phyloP scores from a whole-genome alignment of 2,888 invertebrate genomes.

The Acanthosepion lycidas region DNA sequence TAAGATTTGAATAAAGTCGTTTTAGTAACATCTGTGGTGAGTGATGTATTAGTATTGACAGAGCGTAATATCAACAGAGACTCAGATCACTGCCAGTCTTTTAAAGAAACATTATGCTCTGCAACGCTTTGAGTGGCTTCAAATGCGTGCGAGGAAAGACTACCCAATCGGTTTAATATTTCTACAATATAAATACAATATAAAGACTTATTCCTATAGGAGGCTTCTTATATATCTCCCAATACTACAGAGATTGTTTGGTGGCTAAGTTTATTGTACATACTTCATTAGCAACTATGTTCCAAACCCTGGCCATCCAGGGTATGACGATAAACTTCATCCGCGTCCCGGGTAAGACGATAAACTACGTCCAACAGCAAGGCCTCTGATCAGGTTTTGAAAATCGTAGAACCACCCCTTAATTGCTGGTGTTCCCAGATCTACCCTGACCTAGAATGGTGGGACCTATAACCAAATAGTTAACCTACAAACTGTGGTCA shows the following conservation, averaged over 20 bases:
- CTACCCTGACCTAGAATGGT: no score
- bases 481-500: no score
- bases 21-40: background rate
- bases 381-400: no score
- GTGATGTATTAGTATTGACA: background rate
- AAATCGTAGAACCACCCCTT: no score
- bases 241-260: background rate
- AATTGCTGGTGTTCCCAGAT: no score
- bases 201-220: no score
- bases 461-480: no score
- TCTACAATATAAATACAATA: background rate
- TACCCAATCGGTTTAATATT: background rate
- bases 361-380: no score
- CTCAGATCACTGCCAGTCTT: background rate
- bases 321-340: no score
- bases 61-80: background rate
- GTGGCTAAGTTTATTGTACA: background rate
- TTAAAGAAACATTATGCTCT: background rate
- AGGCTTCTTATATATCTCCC: background rate
- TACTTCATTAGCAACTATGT: background rate
- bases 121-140: background rate
- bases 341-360: no score
- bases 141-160: background rate
- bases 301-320: background rate
- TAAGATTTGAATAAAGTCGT: background rate